Evolutionary conservation across 2,113 vertebrate species (phyloP).

Genomic region (Vombatus ursinus): DNA sequence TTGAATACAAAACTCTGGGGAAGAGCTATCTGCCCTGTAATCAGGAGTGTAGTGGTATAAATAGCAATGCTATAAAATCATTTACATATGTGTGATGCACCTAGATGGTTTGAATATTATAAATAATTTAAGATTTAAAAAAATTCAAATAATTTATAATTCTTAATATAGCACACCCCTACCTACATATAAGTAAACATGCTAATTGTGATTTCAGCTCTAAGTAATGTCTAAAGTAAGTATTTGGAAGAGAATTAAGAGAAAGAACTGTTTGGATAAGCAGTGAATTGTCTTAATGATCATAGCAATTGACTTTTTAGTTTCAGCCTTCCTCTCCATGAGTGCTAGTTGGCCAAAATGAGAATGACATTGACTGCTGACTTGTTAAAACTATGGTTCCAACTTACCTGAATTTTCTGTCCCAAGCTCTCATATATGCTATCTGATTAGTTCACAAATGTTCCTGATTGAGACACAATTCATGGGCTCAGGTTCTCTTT

Average conservation of each 20-base stretch:
- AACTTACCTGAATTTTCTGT: not conserved
- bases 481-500: not conserved
- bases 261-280: not conserved
- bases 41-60: not conserved
- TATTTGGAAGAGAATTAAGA: not conserved
- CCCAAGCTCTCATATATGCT: not conserved
- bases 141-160: not conserved
- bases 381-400: not conserved
- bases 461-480: not conserved
- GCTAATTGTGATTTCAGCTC: not conserved
- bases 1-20: not conserved
- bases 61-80: not conserved
- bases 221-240: not conserved
- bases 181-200: not conserved
- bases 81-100: not conserved
- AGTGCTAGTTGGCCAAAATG: not conserved
- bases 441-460: not conserved
- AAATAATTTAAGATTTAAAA: slow-evolving; percentile 7
- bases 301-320: not conserved
- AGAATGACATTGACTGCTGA: not conserved
- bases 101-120: slow-evolving; percentile 14
- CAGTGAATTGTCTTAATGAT: not conserved
- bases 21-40: not conserved
- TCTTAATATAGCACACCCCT: not conserved
- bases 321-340: not conserved